phyloP scores from a whole-genome alignment of 35 echinoderm and acorn worm genomes.

The Amphiura filiformis region DNA sequence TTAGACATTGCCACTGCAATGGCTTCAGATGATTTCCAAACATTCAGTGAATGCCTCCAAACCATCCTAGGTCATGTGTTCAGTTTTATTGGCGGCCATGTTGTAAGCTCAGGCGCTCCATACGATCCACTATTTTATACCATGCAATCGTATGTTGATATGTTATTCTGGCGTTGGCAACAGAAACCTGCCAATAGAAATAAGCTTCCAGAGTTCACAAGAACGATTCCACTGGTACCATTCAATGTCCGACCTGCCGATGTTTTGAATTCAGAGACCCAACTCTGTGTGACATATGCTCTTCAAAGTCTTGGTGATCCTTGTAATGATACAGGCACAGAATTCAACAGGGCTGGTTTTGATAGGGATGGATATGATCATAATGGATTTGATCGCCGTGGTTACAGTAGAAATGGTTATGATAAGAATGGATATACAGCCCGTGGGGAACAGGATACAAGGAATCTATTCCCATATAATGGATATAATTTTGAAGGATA shows the following conservation, averaged over 20 bases:
- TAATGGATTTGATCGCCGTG: slow-evolving; percentile 85
- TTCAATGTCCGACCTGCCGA: slow-evolving; percentile 67
- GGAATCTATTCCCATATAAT: slow-evolving; percentile 59
- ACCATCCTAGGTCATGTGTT: slow-evolving; percentile 81
- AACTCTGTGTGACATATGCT: slow-evolving; percentile 85
- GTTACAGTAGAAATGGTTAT: slow-evolving; percentile 89
- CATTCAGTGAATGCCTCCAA: slow-evolving; percentile 78
- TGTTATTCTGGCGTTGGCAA: slow-evolving; percentile 95
- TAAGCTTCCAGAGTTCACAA: slow-evolving; percentile 52
- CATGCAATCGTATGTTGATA: slow-evolving; percentile 89
- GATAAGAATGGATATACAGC: slow-evolving; percentile 59
- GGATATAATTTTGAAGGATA: slow-evolving; percentile 81
- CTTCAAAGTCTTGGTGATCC: slow-evolving; percentile 68
- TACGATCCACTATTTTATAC: slow-evolving; percentile 92
- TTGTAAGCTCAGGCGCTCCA: slow-evolving; percentile 70
- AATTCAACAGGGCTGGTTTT: slow-evolving; percentile 68
- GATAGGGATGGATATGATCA: slow-evolving; percentile 71
- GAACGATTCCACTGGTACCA: slow-evolving; percentile 69
- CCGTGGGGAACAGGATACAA: slow-evolving; percentile 50
- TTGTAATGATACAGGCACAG: slow-evolving; percentile 69
- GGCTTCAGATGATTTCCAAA: slow-evolving; percentile 50
- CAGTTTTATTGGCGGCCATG: slow-evolving; percentile 81
- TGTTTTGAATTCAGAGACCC: slow-evolving; percentile 56
- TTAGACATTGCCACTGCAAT: slow-evolving; percentile 82
- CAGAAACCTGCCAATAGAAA: slow-evolving; percentile 39